These are phyloP conservation scores for Lasioglossum morio DNA, from an alignment of 2,888 invertebrate species.

Conservation along the genomic window DNA sequence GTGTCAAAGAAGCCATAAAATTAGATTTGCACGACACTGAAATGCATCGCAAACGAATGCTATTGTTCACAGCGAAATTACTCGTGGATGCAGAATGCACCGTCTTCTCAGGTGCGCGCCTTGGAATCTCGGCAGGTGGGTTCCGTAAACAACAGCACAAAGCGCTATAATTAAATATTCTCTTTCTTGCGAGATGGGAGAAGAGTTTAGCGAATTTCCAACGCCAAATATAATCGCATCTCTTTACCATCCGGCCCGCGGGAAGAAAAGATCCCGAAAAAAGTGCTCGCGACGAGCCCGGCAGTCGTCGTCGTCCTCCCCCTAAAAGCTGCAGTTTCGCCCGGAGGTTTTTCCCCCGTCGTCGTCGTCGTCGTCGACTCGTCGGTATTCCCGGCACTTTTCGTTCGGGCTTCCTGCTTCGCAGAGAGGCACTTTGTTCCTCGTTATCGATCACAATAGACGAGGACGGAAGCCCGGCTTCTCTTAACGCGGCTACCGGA, in stretches of 20 bases:
- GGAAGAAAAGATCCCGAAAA: constrained; percentile 32
- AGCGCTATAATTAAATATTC: constrained; percentile 7
- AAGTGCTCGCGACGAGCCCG: constrained; percentile 24
- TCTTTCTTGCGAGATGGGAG: not conserved
- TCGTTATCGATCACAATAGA: constrained; percentile 66
- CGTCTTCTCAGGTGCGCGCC: not conserved
- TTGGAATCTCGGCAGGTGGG: not conserved
- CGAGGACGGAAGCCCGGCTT: constrained; percentile 43
- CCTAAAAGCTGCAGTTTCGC: constrained; percentile 46
- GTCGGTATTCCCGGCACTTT: constrained; percentile 48
- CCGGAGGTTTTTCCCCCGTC: constrained; percentile 29
- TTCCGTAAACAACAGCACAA: not conserved
- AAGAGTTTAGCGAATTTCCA: constrained; percentile 13
- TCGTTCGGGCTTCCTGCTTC: constrained; percentile 46
- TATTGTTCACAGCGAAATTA: not conserved
- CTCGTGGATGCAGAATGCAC: not conserved
- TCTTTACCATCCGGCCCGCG: constrained; percentile 10
- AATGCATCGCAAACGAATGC: not conserved
- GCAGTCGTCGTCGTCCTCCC: not conserved
- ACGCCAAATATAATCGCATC: constrained; percentile 21
- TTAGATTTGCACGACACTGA: not conserved
- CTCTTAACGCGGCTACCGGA: constrained; percentile 33
- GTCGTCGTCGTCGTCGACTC: constrained; percentile 9
- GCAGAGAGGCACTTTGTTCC: constrained; percentile 64
- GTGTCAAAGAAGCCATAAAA: not conserved